A percentile compares a stretch with the other conserved stretches of the same genome.
phyloP scores from a whole-genome alignment of 2,797 vertebrate genomes.

The Manis javanica region DNA sequence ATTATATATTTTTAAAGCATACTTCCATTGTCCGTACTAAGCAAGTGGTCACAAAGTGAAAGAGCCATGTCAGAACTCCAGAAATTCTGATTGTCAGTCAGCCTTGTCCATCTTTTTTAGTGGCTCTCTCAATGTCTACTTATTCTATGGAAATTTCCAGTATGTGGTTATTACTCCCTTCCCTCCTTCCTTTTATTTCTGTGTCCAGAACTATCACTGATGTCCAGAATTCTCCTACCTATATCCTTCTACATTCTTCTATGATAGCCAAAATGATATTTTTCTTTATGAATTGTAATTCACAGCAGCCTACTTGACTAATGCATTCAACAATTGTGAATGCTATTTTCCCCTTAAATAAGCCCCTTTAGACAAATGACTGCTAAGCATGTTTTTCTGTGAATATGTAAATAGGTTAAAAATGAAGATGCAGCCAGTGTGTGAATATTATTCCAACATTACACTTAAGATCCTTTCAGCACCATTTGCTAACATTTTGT shows the following conservation, averaged over 20 bases:
- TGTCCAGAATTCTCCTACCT: constrained; percentile 50
- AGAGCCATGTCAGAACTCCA: not conserved
- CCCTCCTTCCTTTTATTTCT: not conserved
- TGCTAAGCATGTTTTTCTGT: constrained; percentile 77
- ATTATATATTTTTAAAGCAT: not conserved
- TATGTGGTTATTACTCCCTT: not conserved
- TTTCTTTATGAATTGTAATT: constrained; percentile 70
- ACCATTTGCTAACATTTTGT: constrained; percentile 88
- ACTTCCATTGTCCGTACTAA: not conserved
- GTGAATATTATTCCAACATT: constrained; percentile 84
- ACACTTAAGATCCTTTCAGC: constrained; percentile 86
- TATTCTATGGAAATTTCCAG: constrained; percentile 41
- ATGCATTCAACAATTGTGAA: constrained; percentile 78
- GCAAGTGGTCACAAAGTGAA: not conserved
- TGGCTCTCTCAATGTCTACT: not conserved
- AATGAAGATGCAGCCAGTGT: constrained; percentile 82
- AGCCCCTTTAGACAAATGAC: constrained; percentile 82
- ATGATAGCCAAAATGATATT: constrained; percentile 53
- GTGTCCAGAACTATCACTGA: constrained; percentile 23
- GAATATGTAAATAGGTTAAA: constrained; percentile 87
- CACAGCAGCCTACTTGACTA: constrained; percentile 66
- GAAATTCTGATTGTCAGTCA: not conserved
- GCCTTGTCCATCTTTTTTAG: not conserved
- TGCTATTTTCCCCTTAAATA: constrained; percentile 81
- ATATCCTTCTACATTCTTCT: constrained; percentile 16